Conservation (phyloP, 2,113 vertebrate species). For the Brachionichthys hirsutus region DNA sequence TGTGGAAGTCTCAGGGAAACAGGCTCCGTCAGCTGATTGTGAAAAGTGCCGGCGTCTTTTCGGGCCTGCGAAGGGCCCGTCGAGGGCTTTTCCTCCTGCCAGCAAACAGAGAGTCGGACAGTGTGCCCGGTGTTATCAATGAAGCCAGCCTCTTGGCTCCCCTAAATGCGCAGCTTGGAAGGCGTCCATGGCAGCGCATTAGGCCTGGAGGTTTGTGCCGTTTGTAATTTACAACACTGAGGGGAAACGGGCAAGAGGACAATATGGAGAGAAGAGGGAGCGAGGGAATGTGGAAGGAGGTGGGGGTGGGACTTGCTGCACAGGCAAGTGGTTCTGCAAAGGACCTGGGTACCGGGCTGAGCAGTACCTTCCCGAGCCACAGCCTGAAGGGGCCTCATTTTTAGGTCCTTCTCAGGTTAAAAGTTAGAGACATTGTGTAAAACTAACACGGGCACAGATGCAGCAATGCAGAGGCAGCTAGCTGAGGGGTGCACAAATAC, state of each 20-base stretch:
- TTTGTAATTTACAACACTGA: constrained; percentile 84
- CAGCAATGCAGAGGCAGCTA: neutral
- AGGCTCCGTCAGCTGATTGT: constrained; percentile 64
- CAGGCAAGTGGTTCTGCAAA: constrained; percentile 66
- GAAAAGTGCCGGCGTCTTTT: constrained; percentile 70
- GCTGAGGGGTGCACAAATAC: neutral
- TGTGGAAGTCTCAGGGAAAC: constrained; percentile 48
- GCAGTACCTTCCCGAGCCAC: constrained; percentile 46
- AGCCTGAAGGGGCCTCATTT: constrained; percentile 53
- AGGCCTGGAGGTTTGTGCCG: constrained; percentile 82
- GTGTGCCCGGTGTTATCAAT: constrained; percentile 81
- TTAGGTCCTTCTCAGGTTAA: constrained; percentile 21
- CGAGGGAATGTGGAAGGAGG: constrained; percentile 72
- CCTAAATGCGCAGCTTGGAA: constrained; percentile 78
- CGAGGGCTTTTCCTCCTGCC: constrained; percentile 71
- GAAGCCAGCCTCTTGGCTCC: constrained; percentile 77
- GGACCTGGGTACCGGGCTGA: constrained; percentile 60
- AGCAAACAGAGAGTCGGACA: constrained; percentile 73
- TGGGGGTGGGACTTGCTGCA: constrained; percentile 70
- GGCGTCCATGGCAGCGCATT: constrained; percentile 79
- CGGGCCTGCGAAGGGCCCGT: constrained; percentile 69
- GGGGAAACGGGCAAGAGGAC: constrained; percentile 81
- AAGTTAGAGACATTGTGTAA: constrained; percentile 14
- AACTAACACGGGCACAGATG: neutral
- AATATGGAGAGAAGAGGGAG: constrained; percentile 76